Evolutionary conservation across 2,797 vertebrate genomes (phyloP).

Genomic region (Leuciscus waleckii): DNA sequence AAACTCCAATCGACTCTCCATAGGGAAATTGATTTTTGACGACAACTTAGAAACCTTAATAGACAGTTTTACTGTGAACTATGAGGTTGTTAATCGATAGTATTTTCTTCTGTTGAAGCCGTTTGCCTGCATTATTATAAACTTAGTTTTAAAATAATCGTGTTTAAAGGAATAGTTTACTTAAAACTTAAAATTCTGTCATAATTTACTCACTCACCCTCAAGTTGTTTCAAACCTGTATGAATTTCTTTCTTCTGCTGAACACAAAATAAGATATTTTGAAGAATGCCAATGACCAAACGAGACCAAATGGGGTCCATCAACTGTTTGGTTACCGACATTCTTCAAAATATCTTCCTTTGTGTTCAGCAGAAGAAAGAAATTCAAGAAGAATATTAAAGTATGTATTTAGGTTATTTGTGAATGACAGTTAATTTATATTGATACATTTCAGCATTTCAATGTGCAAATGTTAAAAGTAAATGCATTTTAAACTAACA

Average conservation of each 20-base stretch:
- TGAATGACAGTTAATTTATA: background rate
- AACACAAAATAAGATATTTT: too few relatives aligned
- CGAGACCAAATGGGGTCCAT: too few relatives aligned
- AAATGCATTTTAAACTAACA: background rate
- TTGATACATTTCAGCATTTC: background rate
- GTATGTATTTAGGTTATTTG: conserved; percentile 63
- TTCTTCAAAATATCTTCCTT: too few relatives aligned
- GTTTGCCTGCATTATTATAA: background rate
- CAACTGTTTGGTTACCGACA: too few relatives aligned
- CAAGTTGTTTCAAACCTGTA: too few relatives aligned
- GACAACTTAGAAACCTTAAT: background rate
- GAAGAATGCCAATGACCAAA: too few relatives aligned
- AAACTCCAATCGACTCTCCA: background rate
- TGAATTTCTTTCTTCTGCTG: too few relatives aligned
- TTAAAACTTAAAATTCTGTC: too few relatives aligned
- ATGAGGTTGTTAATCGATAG: background rate
- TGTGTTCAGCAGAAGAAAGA: too few relatives aligned
- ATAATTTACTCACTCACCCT: too few relatives aligned
- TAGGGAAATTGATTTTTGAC: background rate
- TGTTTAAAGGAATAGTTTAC: background rate
- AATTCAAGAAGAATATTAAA: conserved; percentile 77
- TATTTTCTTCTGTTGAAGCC: background rate
- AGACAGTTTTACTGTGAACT: background rate
- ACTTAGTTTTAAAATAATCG: background rate
- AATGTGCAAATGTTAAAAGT: background rate